phyloP scores from a whole-genome alignment of 2,113 vertebrate species.

The Muscicapa adusta region DNA sequence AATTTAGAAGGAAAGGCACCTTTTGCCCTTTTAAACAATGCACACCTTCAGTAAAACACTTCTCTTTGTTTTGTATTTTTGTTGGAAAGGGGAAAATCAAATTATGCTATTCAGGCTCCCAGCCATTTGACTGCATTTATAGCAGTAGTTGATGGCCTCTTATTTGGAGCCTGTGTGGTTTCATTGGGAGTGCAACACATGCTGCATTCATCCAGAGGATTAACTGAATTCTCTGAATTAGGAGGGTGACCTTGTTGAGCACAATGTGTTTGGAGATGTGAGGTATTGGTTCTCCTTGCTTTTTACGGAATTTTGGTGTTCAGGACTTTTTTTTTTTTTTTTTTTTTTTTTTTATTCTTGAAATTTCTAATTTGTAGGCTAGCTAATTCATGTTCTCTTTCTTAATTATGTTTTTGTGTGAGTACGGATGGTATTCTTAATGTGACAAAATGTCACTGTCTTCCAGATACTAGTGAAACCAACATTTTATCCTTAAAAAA shows the following conservation, averaged over 20 bases:
- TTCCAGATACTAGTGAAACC: background rate
- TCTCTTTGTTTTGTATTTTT: background rate
- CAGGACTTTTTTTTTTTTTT: background rate
- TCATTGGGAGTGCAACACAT: constrained; percentile 22
- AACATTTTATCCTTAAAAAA: background rate
- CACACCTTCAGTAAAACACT: constrained; percentile 38
- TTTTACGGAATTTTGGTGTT: background rate
- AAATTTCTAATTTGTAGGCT: background rate
- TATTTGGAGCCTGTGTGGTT: constrained; percentile 1
- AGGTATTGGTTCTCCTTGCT: background rate
- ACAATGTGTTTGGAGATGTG: background rate
- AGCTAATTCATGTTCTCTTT: background rate
- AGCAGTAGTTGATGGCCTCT: constrained; percentile 3
- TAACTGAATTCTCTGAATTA: constrained; percentile 60
- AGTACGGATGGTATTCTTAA: background rate
- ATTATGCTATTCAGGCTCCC: background rate
- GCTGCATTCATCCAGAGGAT: constrained; percentile 48
- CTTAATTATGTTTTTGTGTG: background rate
- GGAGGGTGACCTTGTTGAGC: constrained; percentile 54
- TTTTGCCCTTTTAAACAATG: constrained; percentile 44
- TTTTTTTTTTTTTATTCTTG: background rate
- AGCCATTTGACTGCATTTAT: constrained; percentile 32
- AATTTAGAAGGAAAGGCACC: constrained; percentile 39
- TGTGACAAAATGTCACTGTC: background rate
- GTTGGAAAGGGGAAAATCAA: constrained; percentile 11